These are phyloP conservation scores for Caenorhabditis brenneri DNA, from an alignment of 1,140 invertebrate species.

Conservation along the genomic window DNA sequence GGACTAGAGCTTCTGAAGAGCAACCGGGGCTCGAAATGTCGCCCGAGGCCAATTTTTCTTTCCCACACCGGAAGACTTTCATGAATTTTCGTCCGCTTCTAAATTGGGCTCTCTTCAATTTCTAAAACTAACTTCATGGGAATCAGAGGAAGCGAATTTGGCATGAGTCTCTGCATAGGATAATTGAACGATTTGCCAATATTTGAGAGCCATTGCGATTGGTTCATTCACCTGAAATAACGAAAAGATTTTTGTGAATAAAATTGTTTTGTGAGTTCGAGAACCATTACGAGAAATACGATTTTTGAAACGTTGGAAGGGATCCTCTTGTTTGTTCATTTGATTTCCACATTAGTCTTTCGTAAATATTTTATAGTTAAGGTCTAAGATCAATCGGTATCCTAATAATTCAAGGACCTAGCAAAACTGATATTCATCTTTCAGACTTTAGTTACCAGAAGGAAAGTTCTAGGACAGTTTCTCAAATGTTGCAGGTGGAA, in stretches of 20 bases:
- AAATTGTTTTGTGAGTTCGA: background rate
- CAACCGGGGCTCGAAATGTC: background rate
- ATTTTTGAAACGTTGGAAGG: too few species aligned
- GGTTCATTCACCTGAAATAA: conserved; percentile 51
- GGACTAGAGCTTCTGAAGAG: conserved; percentile 6
- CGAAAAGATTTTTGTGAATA: background rate
- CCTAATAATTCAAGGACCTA: too few species aligned
- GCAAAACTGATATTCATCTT: too few species aligned
- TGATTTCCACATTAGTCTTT: too few species aligned
- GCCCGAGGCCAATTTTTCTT: conserved; percentile 26
- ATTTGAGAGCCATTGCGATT: conserved; percentile 93
- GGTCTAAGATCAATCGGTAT: too few species aligned
- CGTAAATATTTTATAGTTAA: too few species aligned
- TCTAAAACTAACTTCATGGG: conserved; percentile 76
- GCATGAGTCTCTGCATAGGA: conserved; percentile 98
- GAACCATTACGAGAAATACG: too few species aligned
- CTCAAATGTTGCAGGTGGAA: background rate
- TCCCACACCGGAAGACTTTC: conserved; percentile 31
- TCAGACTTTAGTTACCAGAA: too few species aligned
- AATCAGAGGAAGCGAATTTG: conserved; percentile 94
- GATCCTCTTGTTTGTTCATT: too few species aligned
- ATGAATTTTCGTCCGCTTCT: conserved; percentile 1
- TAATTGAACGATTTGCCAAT: conserved; percentile 92
- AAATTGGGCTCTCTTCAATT: conserved; percentile 61
- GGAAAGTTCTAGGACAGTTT: background rate